Base-by-base conservation (phyloP, 2,113 vertebrate species). In the Psephotus haematonotus region DNA sequence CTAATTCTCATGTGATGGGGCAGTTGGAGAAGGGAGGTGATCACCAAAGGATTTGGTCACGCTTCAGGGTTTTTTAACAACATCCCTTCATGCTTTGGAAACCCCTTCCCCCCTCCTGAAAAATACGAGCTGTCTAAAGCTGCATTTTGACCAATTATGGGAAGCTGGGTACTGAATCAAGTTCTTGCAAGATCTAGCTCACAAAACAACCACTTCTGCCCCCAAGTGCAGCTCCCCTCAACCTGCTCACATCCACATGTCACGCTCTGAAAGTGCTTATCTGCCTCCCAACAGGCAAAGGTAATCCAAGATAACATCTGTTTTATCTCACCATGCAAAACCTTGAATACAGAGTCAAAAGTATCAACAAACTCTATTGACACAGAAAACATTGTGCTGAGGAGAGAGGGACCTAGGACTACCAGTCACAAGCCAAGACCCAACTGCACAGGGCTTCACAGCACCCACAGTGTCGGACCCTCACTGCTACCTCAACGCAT, bases 401-500 rank as follows among this genome's bases (percentile, higher is more conserved):
- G 0, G 3, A 68, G 55, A 44, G 31, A 70, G 23, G 0, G 0
- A 75, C 50, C 33, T 13, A 50, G 52, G 33, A 24, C 57, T 50
- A 7, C 1, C 1, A 1, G 35, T 29, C 64, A 78, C 28, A 24
- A 74, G 27, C 46, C 72, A 44, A 84, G 55, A 33, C 10, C n/a
- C 72, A 62, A 29, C 4, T 0, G 0, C 41, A 20, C 13, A 27
- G 7, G 17, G 57, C 12, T 63, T 19, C 18, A 9, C 5, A n/a
- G 52, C 23, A 63, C 43, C 31, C 9, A 1, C 0, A 18, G 15
- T 0, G 0, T 59, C 0, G 0, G 75, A 52, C 25, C 18, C n/a
- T 31, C 29, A 13, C 25, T 24, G 52, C 13, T 15, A 3, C 7
- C 22, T 2, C 1, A 53, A 75, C 29, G 29, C 74, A 39, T 3